Evolutionary conservation across 2,888 invertebrate species (phyloP), one percentile per base, ranked within the genome.

Genomic region (Geophilus truncorum): DNA sequence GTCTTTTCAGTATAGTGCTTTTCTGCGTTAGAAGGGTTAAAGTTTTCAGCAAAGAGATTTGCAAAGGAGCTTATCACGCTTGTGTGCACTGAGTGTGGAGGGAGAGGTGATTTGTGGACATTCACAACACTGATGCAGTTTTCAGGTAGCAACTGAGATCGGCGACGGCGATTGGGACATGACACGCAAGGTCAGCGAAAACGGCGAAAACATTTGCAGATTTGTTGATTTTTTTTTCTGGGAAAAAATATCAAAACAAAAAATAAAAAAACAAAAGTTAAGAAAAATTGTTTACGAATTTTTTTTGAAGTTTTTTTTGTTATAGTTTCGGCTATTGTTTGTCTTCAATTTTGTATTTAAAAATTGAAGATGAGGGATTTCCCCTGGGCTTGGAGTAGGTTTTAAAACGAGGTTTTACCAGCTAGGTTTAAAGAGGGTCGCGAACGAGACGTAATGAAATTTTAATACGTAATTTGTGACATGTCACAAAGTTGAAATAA

Each of bases 11-110:
- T 18, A n/a, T 62, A 62, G 57, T 62, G 57, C 57, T 62, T 62
- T 62, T 62, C 57, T 62, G 57, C 57, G 57, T 62, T 62, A 62
- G 57, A 62, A 62, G 57, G 57, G 57, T 62, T 62, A 62, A 62
- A 62, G 57, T 62, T 62, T 62, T 62, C 57, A 62, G 57, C 57
- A 62, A 62, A 62, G 57, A 62, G 57, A 62, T 62, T 62, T 62
- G 57, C 57, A 62, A 62, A 62, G 23, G 18, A 21, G 57, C 57
- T 62, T 62, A 62, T 62, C 57, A 62, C 57, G 57, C 57, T 23
- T 23, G 57, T 62, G 57, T 62, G 57, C 57, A 62, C 57, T 10
- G 15, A 62, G 57, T 62, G 57, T 18, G 18, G 57, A 18, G 23
- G 57, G 57, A 21, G 23, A 62, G 57, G 57, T 62, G 57, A 62